Conservation (phyloP, 1,140 invertebrate genomes). For the Nasonia giraulti region DNA sequence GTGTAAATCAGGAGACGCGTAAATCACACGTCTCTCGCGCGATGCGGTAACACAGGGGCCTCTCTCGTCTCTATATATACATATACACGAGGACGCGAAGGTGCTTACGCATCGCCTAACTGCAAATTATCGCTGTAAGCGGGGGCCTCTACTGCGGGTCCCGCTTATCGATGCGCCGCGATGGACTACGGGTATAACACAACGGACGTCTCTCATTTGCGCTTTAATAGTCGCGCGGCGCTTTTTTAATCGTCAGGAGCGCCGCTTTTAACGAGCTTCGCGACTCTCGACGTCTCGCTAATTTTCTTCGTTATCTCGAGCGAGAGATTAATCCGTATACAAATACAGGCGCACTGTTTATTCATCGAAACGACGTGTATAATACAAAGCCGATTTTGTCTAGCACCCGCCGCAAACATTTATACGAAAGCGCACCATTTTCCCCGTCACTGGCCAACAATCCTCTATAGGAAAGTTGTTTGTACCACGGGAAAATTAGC, state of each 20-base stretch:
- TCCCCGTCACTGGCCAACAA: neutral
- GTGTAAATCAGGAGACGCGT: conserved; percentile 74
- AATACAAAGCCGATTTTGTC: neutral
- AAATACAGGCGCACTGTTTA: too few relatives aligned
- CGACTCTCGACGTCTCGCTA: neutral
- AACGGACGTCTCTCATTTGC: conserved; percentile 13
- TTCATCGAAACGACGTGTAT: neutral
- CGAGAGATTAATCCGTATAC: too few relatives aligned
- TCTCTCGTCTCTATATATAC: neutral
- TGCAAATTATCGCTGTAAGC: conserved; percentile 46
- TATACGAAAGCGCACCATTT: neutral
- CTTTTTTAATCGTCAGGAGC: neutral
- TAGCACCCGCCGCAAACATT: neutral
- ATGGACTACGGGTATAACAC: neutral
- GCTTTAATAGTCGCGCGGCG: neutral
- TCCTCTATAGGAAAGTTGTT: neutral
- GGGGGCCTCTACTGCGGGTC: neutral
- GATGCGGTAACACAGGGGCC: conserved; percentile 49
- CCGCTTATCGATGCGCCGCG: conserved; percentile 20
- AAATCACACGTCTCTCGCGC: conserved; percentile 69
- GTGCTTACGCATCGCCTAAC: conserved; percentile 38
- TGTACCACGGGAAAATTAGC: neutral
- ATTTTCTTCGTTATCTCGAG: neutral
- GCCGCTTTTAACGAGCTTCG: neutral
- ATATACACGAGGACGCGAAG: conserved; percentile 5